phyloP scores from a whole-genome alignment of 2,888 invertebrate species.

The Baccha elongata region DNA sequence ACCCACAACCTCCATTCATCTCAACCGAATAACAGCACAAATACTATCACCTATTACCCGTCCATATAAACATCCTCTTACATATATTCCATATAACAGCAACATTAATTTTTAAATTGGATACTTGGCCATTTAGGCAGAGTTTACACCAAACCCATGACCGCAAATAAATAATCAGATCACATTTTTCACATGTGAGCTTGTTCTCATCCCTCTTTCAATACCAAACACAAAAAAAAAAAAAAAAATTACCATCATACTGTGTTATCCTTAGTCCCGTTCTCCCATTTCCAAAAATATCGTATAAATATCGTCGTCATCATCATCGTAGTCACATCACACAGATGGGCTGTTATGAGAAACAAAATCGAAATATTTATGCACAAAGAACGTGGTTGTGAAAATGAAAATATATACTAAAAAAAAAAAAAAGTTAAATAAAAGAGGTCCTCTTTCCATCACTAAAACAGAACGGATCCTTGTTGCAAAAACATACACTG shows the following conservation, averaged over 20 bases:
- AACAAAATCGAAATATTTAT: constrained; percentile 66
- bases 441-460: not conserved
- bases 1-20: constrained; percentile 55
- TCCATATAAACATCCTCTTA: not conserved
- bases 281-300: constrained; percentile 8
- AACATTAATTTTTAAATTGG: constrained; percentile 73
- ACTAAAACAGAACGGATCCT: not conserved
- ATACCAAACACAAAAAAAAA: no score
- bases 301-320: constrained; percentile 48
- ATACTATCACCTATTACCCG: constrained; percentile 14
- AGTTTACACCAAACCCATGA: constrained; percentile 70
- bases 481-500: constrained; percentile 21
- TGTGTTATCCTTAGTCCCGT: constrained; percentile 13
- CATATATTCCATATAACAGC: constrained; percentile 1
- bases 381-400: constrained; percentile 57
- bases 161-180: constrained; percentile 74
- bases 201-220: constrained; percentile 25
- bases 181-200: constrained; percentile 73
- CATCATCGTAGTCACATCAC: constrained; percentile 65
- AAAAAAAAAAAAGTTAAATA: constrained; percentile 4
- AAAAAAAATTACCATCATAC: constrained; percentile 1
- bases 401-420: constrained; percentile 45
- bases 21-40: constrained; percentile 38
- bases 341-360: constrained; percentile 51
- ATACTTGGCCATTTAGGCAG: constrained; percentile 73